These are phyloP conservation scores for Pandemis heparana DNA, from an alignment of 2,888 invertebrate genomes.

Conservation along the genomic window DNA sequence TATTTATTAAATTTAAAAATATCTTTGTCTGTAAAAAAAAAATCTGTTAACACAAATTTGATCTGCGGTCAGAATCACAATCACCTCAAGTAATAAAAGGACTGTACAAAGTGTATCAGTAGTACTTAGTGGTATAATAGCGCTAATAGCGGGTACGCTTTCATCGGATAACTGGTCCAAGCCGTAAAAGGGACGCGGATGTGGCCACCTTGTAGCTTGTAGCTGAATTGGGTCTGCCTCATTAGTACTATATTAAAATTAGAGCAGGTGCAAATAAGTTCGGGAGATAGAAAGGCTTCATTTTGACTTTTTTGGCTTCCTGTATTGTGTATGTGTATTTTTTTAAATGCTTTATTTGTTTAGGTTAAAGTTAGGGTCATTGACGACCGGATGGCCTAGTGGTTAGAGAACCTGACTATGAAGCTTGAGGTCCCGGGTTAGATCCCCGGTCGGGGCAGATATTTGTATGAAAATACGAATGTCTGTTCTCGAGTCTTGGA, in stretches of 20 bases:
- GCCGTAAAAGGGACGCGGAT: slow-evolving; percentile 73
- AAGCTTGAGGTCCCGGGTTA: too few species aligned
- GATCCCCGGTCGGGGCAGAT: too few species aligned
- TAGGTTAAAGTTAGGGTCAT: too few species aligned
- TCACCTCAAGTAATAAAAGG: background rate
- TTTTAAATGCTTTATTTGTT: too few species aligned
- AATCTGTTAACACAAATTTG: background rate
- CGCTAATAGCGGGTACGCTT: slow-evolving; percentile 64
- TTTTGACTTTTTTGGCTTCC: too few species aligned
- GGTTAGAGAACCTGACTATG: too few species aligned
- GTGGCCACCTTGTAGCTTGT: slow-evolving; percentile 48
- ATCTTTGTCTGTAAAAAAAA: background rate
- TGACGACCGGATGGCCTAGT: too few species aligned
- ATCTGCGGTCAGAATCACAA: background rate
- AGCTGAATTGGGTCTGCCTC: slow-evolving; percentile 28
- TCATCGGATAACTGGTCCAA: slow-evolving; percentile 72
- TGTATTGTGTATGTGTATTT: too few species aligned
- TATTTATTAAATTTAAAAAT: background rate
- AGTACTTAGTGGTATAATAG: slow-evolving; percentile 28
- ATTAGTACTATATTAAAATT: slow-evolving; percentile 39
- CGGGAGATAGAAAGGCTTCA: background rate
- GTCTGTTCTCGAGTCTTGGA: too few species aligned
- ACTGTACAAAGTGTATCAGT: slow-evolving; percentile 12
- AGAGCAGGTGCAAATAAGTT: slow-evolving; percentile 17
- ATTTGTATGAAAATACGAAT: too few species aligned